Percentiles rank a stretch among this genome's conserved stretches.
Evolutionary conservation across 2,113 vertebrate genomes (phyloP).

Genomic region (Benthochromis sp.): DNA sequence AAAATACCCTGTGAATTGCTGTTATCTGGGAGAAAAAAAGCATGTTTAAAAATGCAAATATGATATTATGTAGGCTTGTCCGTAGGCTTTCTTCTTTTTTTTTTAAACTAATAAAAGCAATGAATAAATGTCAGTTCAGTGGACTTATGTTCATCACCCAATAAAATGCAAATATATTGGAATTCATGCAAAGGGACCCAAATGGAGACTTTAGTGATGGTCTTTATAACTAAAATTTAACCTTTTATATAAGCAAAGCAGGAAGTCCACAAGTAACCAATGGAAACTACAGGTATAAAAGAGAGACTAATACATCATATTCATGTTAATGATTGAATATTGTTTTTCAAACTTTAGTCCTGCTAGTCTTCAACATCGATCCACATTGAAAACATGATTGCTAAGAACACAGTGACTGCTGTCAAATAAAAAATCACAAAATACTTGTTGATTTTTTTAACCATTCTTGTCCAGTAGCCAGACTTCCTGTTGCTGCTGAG

Average conservation of each 20-base stretch:
- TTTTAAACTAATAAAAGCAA: background rate
- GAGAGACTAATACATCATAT: background rate
- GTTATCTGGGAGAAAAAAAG: background rate
- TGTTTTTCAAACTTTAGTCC: background rate
- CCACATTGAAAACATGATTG: background rate
- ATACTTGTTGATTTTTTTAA: background rate
- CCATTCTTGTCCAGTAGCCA: background rate
- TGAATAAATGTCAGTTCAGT: background rate
- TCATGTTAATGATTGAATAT: background rate
- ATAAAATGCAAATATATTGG: background rate
- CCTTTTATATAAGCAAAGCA: background rate
- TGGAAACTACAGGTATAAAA: background rate
- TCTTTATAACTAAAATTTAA: background rate
- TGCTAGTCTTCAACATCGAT: background rate
- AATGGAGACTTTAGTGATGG: background rate
- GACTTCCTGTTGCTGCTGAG: background rate
- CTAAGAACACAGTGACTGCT: background rate
- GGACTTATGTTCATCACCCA: background rate
- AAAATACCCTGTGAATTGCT: background rate
- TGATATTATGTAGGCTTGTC: background rate
- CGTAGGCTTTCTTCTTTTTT: fast-evolving
- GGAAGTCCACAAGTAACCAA: background rate
- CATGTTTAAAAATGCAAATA: background rate
- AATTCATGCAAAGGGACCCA: background rate
- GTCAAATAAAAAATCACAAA: background rate